Conservation (phyloP, 2,797 vertebrate species). For the Gorsachius magnificus region DNA sequence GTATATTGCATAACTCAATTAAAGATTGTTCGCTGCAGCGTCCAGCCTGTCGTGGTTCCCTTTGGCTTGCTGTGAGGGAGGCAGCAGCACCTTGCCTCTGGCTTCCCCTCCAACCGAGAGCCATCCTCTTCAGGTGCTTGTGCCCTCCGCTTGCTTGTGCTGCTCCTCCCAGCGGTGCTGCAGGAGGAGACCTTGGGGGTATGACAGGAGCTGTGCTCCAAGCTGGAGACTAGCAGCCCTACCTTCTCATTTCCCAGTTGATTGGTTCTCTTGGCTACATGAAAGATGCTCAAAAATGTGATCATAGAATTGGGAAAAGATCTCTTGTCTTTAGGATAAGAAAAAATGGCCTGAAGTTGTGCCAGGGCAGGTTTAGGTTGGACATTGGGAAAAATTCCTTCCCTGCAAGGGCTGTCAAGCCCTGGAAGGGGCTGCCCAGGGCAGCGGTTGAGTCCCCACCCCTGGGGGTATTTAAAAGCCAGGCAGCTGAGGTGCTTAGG, state of each 20-base stretch:
- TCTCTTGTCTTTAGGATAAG: too few species aligned
- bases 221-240: too few species aligned
- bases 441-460: too few species aligned
- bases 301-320: neutral
- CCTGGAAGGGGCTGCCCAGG: too few species aligned
- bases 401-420: too few species aligned
- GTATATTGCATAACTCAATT: slow-evolving; percentile 37
- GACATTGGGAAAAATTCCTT: too few species aligned
- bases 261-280: fast-evolving
- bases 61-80: neutral
- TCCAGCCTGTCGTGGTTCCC: neutral
- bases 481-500: too few species aligned
- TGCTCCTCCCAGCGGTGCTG: neutral
- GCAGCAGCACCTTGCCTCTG: neutral
- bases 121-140: fast-evolving
- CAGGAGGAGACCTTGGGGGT: neutral
- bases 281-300: neutral
- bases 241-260: fast-evolving
- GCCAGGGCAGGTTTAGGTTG: too few species aligned
- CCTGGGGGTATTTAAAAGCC: too few species aligned
- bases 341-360: too few species aligned
- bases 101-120: neutral
- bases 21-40: neutral
- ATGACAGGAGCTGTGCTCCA: neutral
- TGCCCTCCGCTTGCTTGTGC: neutral